Evolutionary conservation across 2,797 vertebrate species (phyloP).

Genomic region (Numenius phaeopus): DNA sequence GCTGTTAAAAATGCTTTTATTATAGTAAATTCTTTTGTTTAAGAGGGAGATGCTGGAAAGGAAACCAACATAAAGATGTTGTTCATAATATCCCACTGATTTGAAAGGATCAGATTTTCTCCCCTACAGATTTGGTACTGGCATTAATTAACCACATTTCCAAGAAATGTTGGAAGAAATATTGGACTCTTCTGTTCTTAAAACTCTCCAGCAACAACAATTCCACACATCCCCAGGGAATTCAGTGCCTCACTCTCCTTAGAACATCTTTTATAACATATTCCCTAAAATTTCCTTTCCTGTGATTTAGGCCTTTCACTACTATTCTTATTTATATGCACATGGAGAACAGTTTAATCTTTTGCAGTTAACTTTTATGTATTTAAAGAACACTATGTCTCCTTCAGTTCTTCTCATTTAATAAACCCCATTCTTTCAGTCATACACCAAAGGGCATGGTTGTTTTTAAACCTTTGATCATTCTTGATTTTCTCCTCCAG

Average conservation of each 20-base stretch:
- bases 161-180: neutral
- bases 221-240: neutral
- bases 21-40: neutral
- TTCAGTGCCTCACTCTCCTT: neutral
- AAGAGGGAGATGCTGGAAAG: neutral
- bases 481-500: neutral
- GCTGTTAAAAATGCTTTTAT: neutral
- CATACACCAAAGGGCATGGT: neutral
- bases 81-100: neutral
- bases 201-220: neutral
- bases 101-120: constrained; percentile 30
- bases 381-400: neutral
- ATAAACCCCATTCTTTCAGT: neutral
- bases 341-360: neutral
- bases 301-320: neutral
- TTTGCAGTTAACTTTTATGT: neutral
- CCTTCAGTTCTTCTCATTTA: neutral
- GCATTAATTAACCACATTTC: constrained; percentile 9
- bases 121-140: neutral
- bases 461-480: constrained; percentile 45
- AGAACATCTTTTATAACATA: neutral
- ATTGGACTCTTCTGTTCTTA: neutral
- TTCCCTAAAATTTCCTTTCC: neutral
- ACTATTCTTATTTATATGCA: neutral
- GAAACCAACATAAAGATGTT: neutral